These are phyloP conservation scores for Anthophora plumipes DNA, from an alignment of 2,888 invertebrate genomes.

Conservation along the genomic window DNA sequence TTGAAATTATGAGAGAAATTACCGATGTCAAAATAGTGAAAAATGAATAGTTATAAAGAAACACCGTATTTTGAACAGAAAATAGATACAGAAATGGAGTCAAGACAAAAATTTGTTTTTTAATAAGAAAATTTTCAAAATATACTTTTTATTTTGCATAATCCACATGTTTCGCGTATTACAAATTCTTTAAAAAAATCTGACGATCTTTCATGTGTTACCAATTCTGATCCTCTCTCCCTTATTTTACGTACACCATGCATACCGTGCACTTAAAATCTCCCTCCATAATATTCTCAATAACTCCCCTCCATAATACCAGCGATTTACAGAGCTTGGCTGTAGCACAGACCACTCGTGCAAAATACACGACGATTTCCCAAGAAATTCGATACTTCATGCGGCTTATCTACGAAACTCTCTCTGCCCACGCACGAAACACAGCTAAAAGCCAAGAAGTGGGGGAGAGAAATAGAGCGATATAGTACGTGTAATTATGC, in stretches of 20 bases:
- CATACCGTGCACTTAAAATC: constrained; percentile 15
- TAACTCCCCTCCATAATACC: constrained; percentile 10
- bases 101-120: no score
- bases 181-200: no score
- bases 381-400: constrained; percentile 38
- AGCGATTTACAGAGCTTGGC: constrained; percentile 25
- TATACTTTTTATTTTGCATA: no score
- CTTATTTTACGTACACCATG: background rate
- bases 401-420: constrained; percentile 32
- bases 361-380: constrained; percentile 23
- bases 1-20: no score
- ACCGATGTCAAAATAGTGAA: no score
- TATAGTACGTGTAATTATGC: constrained; percentile 45
- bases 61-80: background rate
- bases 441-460: no score
- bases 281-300: background rate
- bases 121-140: no score
- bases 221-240: background rate
- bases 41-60: background rate
- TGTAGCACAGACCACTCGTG: background rate
- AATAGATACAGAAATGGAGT: no score
- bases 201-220: background rate
- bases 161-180: no score
- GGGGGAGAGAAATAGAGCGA: no score
- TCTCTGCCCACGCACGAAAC: background rate